Base-by-base conservation (phyloP, 2,888 invertebrate genomes). In the Parelbella ahira region DNA sequence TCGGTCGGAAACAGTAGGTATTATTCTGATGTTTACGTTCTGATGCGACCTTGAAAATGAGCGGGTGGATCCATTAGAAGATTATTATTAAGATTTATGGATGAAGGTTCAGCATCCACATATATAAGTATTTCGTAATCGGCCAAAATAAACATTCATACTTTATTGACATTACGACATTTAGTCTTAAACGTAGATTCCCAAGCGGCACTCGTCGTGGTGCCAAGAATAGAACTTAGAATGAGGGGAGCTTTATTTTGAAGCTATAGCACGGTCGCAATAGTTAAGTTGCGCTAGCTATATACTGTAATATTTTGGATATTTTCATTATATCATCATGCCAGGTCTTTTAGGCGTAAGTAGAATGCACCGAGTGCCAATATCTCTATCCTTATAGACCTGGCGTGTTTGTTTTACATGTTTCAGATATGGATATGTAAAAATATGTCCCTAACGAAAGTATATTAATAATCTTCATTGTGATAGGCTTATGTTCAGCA, bases 81-180 rank as follows among this genome's bases (percentile, higher is more conserved):
- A 70, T 74, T 77, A 73, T 75, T 75, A n/a, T 63, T 52, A 55
- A 81, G 76, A 82, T 82, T 76, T 74, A 80, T 73, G 47, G n/a
- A n/a, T n/a, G n/a, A n/a, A n/a, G n/a, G n/a, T n/a, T n/a, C n/a
- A n/a, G n/a, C 8, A 23, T 60, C 58, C 58, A 63, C 64, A 70
- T n/a, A n/a, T n/a, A n/a, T 67, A 69, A 28, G 69, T 63, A 71
- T 86, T 80, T 83, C 80, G 80, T 82, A 84, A 86, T 77, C 77
- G 60, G 68, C 74, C 65, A 77, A 83, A 86, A 87, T 87, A 87
- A 83, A 80, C 76, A 62, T 76, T 74, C 69, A 79, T 79, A 80
- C 79, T 81, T 83, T 81, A 84, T 84, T 81, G 78, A 77, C 74
- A 76, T 84, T 84, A 81, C 81, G 80, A 84, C 82, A 83, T 72